Evolutionary conservation across 2,113 vertebrate species (phyloP), one percentile per base, ranked within the genome.

Genomic region (Pedetes capensis): DNA sequence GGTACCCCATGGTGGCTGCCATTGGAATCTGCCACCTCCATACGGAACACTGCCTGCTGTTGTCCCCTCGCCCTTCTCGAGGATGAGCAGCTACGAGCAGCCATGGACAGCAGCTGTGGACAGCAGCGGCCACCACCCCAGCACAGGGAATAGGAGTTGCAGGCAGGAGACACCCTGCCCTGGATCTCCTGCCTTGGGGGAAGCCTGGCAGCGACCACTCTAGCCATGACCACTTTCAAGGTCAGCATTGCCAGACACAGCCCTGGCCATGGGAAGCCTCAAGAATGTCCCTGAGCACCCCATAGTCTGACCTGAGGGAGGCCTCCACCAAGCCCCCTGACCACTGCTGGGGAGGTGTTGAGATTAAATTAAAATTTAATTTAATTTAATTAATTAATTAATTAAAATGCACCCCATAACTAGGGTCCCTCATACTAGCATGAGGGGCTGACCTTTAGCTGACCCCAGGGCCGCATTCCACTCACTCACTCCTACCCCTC

Each of bases 61-160:
- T 12, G 8, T 16, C 20, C 29, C 80, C 37, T 85, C 2, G 6
- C 3, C 1, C 17, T n/a, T 25, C 42, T n/a, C 37, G 8, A 23
- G 42, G 44, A 16, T 0, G 3, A 25, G 4, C 47, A 6, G 18
- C 11, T 2, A 1, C 32, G 0, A n/a, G 9, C 12, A 1, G 49
- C 3, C 0, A 1, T 4, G 1, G 29, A 9, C 8, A 5, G 53
- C 44, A 5, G 68, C 25, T 11, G 13, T 8, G 12, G 20, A 51
- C n/a, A n/a, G n/a, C n/a, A n/a, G n/a, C n/a, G n/a, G n/a, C n/a
- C n/a, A n/a, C n/a, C n/a, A n/a, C n/a, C n/a, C n/a, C n/a, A n/a
- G 13, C 47, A 6, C 63, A 39, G 82, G 39, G 55, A 53, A 8
- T 25, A 5, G 1, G 29, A 3, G 17, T 27, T 22, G 1, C 34